Conservation (phyloP, 2,888 invertebrate genomes). For the Poecilus cupreus region DNA sequence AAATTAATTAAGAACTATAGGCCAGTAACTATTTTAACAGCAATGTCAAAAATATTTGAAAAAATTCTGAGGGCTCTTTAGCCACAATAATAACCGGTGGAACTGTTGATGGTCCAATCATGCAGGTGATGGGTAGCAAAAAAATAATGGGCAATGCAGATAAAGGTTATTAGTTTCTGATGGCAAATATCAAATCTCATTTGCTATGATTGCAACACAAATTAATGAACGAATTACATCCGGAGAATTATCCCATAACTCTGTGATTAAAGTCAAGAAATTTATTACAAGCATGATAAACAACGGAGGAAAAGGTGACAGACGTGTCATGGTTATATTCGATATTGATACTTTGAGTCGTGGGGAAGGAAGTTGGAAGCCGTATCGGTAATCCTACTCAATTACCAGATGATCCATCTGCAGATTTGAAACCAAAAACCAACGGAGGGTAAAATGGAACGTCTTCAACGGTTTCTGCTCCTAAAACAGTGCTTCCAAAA, state of each 20-base stretch:
- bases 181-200: slow-evolving; percentile 87
- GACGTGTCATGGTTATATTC: slow-evolving; percentile 90
- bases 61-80: slow-evolving; percentile 65
- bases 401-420: slow-evolving; percentile 65
- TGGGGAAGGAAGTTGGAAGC: slow-evolving; percentile 82
- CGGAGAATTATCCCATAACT: slow-evolving; percentile 77
- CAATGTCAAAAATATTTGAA: too few species aligned
- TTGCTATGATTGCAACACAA: slow-evolving; percentile 94
- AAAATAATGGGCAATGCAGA: slow-evolving; percentile 81
- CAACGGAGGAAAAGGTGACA: slow-evolving; percentile 82
- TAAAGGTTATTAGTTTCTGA: slow-evolving; percentile 88
- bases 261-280: slow-evolving; percentile 86
- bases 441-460: slow-evolving; percentile 67
- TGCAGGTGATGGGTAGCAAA: slow-evolving; percentile 89
- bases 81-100: slow-evolving; percentile 83
- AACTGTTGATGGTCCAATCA: slow-evolving; percentile 81
- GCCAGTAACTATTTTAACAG: too few species aligned
- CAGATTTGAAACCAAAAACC: slow-evolving; percentile 54
- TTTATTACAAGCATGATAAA: slow-evolving; percentile 89
- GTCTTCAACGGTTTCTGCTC: slow-evolving; percentile 67
- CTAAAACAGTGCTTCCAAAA: slow-evolving; percentile 65
- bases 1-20: too few species aligned
- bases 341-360: slow-evolving; percentile 83
- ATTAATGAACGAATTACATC: slow-evolving; percentile 77
- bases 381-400: slow-evolving; percentile 88